Conservation (phyloP, 2,113 vertebrate species). For the Struthidea cinerea region DNA sequence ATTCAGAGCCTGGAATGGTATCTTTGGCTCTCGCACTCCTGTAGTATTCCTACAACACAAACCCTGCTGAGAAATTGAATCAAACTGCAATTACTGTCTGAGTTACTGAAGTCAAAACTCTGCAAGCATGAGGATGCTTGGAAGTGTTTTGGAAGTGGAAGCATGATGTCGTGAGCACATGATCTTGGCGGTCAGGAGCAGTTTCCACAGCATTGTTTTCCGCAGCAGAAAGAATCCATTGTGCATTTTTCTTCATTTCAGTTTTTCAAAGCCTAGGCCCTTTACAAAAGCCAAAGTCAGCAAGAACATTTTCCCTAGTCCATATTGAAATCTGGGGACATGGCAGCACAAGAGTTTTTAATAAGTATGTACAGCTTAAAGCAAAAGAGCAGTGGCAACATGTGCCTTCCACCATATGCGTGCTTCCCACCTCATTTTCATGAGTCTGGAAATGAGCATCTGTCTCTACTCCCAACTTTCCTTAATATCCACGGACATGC, state of each 20-base stretch:
- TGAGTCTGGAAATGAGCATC: not conserved
- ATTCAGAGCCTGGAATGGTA: constrained; percentile 20
- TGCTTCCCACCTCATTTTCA: not conserved
- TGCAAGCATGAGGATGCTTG: not conserved
- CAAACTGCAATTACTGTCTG: constrained; percentile 13
- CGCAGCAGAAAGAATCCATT: not conserved
- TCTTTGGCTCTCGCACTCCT: constrained; percentile 33
- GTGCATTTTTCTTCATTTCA: not conserved
- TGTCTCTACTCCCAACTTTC: not conserved
- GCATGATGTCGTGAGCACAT: not conserved
- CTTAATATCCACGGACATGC: not conserved
- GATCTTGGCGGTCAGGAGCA: not conserved
- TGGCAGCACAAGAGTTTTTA: not conserved
- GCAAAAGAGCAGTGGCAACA: not conserved
- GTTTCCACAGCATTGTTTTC: constrained; percentile 26
- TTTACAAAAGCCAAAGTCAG: not conserved
- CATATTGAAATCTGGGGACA: not conserved
- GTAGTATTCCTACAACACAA: constrained; percentile 25
- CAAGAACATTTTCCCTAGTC: not conserved
- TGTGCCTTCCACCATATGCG: accelerated
- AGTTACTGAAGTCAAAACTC: constrained; percentile 2
- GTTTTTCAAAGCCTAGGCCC: not conserved
- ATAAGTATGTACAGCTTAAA: not conserved
- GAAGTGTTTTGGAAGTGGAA: constrained; percentile 2
- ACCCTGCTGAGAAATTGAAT: constrained; percentile 7